Evolutionary conservation across 2,888 invertebrate genomes (phyloP), one percentile per base, ranked within the genome.

Genomic region (Altica lythri): DNA sequence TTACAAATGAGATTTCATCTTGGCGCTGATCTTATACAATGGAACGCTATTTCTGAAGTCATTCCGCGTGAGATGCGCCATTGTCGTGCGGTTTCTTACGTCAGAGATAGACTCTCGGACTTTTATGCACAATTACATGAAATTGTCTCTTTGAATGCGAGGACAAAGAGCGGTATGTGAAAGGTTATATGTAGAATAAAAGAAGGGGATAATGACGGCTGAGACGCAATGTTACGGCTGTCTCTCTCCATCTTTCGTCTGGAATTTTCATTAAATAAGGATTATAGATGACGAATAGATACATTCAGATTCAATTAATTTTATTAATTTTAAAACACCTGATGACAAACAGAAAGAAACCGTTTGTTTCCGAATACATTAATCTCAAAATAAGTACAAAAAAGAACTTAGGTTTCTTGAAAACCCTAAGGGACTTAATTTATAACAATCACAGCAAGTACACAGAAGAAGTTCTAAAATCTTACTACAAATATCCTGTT

Each of bases 121-220:
- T 72, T 72, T 72, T 72, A 71, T 72, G 71, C 71, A 70, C 71
- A 72, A 73, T 72, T 70, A 70, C 71, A 70, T 70, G 69, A 72
- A 73, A 72, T 70, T 69, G 71, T 72, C 72, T 70, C 71, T 69
- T 71, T 69, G 70, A 70, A 69, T 70, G 66, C 65, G 63, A 59
- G 65, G 63, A 73, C 73, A 73, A 72, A 72, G 69, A 59, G 56
- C 68, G 74, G 75, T 73, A 75, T 74, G 75, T 73, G 74, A 73
- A 75, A 74, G 72, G 75, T 75, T 75, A 75, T 75, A 74, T 74
- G 72, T 74, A 71, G 75, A 75, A 75, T 75, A 75, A 75, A 75
- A 75, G 74, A 72, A 72, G 70, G 68, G 69, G 75, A 75, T 74
- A 74, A 74, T 74, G 74, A 72, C 68, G 68, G 62, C 63, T 65